Evolutionary conservation across 2,888 invertebrate species (phyloP), one percentile per base, ranked within the genome.

Genomic region (Gisinianus flammeolus): DNA sequence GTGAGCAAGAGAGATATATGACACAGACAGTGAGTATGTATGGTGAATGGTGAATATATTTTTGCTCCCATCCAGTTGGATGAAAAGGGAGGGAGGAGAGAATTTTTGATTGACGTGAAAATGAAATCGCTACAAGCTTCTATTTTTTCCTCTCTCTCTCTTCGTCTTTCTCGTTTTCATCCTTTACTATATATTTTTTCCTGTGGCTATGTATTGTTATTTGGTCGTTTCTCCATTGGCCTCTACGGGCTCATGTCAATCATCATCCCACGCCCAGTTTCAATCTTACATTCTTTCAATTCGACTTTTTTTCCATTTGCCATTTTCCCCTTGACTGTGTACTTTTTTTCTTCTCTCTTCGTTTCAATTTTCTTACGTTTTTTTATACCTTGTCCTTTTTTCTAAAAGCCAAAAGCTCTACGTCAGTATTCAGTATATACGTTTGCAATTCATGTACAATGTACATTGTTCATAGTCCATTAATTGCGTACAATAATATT

Each of bases 181-280:
- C 54, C 54, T 71, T 71, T 73, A 73, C 73, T 72, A 52, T 70
- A n/a, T n/a, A 52, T 35, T 64, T 72, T 72, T 62, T 73, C 58
- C 62, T 31, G 54, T 62, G 58, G 62, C 73, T 72, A n/a, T 31
- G n/a, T 56, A 33, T 78, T 75, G 75, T 78, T 78, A 75, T 78
- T 78, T 68, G 69, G 62, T 70, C 64, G 74, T 75, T 68, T 69
- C 62, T 74, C 78, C 74, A 75, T 75, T 74, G 74, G 74, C 75
- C 75, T 78, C 64, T 78, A 58, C 66, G 58, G 70, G 58, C 74
- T 69, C 69, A 69, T 78, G 78, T 78, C 78, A 78, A 78, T 78
- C 78, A 78, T 74, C 78, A 78, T 78, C 75, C 78, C 78, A 78
- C 78, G 78, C 78, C 78, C 75, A 78, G 69, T 78, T 78, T 78